Conservation (phyloP, 2,797 vertebrate species). For the Fistularia tabacaria region DNA sequence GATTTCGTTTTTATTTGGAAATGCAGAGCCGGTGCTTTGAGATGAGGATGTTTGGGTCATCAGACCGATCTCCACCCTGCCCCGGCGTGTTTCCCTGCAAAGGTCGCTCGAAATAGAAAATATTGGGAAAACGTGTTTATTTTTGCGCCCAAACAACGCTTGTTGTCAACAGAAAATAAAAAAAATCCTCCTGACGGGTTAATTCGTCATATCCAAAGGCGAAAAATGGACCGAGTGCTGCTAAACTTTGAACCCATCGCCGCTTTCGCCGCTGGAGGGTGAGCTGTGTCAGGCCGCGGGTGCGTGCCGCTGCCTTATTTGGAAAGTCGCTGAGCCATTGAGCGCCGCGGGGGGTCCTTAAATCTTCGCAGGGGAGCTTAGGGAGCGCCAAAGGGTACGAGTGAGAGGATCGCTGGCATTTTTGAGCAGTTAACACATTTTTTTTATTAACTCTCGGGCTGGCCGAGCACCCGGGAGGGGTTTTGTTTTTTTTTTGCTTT, state of each 20-base stretch:
- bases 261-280: constrained; percentile 20
- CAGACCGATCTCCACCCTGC: no score
- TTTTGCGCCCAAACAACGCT: no score
- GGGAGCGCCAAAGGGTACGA: constrained; percentile 31
- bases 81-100: no score
- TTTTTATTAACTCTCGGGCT: constrained; percentile 23
- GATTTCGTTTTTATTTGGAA: no score
- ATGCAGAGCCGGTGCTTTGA: no score
- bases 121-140: no score
- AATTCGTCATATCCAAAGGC: constrained; percentile 11
- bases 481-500: constrained; percentile 12
- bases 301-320: constrained; percentile 31
- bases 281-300: constrained; percentile 26
- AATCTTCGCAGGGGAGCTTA: constrained; percentile 50
- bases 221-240: constrained; percentile 15
- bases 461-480: constrained; percentile 26
- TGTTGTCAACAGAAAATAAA: no score
- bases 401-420: constrained; percentile 49
- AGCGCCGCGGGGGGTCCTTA: constrained; percentile 52
- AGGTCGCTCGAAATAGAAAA: no score
- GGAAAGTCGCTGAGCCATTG: constrained; percentile 30
- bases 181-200: background rate
- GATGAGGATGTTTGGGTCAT: no score
- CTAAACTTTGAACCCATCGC: constrained; percentile 43
- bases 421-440: constrained; percentile 58